phyloP scores from a whole-genome alignment of 2,888 invertebrate genomes.

The Noctua janthe region DNA sequence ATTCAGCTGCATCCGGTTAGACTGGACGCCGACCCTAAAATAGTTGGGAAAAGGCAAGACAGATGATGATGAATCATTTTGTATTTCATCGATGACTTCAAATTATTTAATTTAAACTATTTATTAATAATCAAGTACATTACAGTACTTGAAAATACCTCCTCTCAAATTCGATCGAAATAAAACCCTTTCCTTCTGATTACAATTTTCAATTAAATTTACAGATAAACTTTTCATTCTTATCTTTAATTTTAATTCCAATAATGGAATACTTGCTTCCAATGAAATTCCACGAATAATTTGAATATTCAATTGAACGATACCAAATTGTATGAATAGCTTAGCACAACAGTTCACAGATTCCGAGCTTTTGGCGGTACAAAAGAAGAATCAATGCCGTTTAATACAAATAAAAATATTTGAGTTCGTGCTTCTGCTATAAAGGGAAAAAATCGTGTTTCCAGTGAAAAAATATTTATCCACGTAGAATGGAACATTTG shows the following conservation, averaged over 20 bases:
- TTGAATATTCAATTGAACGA: slow-evolving; percentile 29
- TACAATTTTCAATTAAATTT: not conserved
- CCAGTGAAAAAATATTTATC: slow-evolving; percentile 34
- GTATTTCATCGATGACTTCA: not conserved
- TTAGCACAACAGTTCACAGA: slow-evolving; percentile 16
- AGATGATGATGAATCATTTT: not conserved
- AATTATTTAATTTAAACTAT: too few species aligned
- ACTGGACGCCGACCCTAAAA: too few species aligned
- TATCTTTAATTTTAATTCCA: slow-evolving; percentile 19
- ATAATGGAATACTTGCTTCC: slow-evolving; percentile 4
- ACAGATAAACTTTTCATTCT: slow-evolving; percentile 1
- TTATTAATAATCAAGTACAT: too few species aligned
- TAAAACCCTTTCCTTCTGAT: not conserved
- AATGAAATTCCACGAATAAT: slow-evolving; percentile 16
- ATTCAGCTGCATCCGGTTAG: too few species aligned
- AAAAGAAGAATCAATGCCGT: slow-evolving; percentile 24
- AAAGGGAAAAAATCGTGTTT: slow-evolving; percentile 20
- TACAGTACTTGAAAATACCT: slow-evolving; percentile 2
- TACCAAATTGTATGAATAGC: slow-evolving; percentile 28
- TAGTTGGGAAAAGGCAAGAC: too few species aligned
- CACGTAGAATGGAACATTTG: slow-evolving; percentile 35
- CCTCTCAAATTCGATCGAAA: not conserved
- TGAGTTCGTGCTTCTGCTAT: slow-evolving; percentile 13
- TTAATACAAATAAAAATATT: slow-evolving; percentile 44
- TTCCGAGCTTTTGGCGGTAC: slow-evolving; percentile 2